Conservation (phyloP, 2,113 vertebrate species). For the Dolichotis patagonum region DNA sequence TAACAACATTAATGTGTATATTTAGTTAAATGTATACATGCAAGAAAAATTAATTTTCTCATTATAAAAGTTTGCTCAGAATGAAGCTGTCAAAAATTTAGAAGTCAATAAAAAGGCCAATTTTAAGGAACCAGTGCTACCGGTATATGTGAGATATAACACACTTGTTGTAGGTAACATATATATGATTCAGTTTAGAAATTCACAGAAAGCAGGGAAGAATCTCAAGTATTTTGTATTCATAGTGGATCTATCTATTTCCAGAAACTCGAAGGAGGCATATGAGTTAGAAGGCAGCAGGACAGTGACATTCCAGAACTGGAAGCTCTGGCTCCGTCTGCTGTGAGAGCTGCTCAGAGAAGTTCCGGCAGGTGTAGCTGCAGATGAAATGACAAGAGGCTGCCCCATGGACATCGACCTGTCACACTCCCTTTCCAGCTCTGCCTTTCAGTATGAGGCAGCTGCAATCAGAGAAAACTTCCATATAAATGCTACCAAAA, state of each 20-base stretch:
- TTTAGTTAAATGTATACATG: background rate
- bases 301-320: background rate
- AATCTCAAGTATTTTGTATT: background rate
- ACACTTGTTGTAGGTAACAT: background rate
- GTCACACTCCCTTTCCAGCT: background rate
- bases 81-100: background rate
- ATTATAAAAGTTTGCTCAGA: background rate
- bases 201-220: background rate
- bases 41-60: constrained; percentile 7
- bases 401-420: background rate
- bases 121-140: background rate
- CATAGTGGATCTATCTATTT: background rate
- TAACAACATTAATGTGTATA: background rate
- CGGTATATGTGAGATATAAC: background rate
- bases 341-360: background rate
- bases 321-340: background rate
- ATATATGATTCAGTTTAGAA: background rate
- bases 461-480: background rate
- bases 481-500: background rate
- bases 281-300: background rate
- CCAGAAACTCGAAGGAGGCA: background rate
- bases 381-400: background rate
- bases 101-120: background rate
- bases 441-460: background rate
- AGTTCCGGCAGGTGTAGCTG: background rate